These are phyloP conservation scores for Zaprionus davidi DNA, from an alignment of 1,140 invertebrate species.

Conservation along the genomic window DNA sequence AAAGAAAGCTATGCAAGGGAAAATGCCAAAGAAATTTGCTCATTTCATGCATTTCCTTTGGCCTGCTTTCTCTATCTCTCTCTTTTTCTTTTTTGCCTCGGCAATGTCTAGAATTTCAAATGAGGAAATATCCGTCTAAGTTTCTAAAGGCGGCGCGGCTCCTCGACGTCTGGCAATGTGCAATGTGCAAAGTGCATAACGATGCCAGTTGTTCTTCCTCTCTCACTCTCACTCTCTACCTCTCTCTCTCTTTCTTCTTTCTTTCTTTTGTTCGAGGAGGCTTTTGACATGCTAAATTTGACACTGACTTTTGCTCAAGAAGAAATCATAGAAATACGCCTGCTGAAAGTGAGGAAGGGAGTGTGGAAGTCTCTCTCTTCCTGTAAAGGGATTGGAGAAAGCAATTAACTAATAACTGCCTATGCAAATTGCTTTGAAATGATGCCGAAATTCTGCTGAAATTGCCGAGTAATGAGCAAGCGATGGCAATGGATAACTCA, in stretches of 20 bases:
- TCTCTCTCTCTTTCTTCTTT: no score
- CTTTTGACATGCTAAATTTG: constrained; percentile 22
- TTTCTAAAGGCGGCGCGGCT: constrained; percentile 19
- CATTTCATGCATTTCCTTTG: constrained; percentile 50
- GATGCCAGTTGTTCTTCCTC: constrained; percentile 9
- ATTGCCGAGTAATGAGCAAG: constrained; percentile 34
- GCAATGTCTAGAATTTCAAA: constrained; percentile 62
- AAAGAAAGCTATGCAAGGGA: constrained; percentile 48
- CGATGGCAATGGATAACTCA: constrained; percentile 11
- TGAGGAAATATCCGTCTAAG: constrained; percentile 41
- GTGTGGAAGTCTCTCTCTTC: background rate
- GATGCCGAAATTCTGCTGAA: constrained; percentile 13
- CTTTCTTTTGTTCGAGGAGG: constrained; percentile 29
- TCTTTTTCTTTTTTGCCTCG: background rate
- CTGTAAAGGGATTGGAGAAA: background rate
- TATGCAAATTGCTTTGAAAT: constrained; percentile 44
- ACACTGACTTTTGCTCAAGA: constrained; percentile 25
- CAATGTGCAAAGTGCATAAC: constrained; percentile 28
- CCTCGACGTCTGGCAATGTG: constrained; percentile 52
- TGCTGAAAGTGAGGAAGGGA: background rate
- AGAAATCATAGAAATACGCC: constrained; percentile 60
- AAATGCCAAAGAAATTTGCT: constrained; percentile 71
- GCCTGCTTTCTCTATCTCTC: constrained; percentile 5
- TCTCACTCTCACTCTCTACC: no score
- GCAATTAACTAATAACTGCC: constrained; percentile 32